Conservation (phyloP, 2,888 invertebrate genomes). For the Trilocha varians region DNA sequence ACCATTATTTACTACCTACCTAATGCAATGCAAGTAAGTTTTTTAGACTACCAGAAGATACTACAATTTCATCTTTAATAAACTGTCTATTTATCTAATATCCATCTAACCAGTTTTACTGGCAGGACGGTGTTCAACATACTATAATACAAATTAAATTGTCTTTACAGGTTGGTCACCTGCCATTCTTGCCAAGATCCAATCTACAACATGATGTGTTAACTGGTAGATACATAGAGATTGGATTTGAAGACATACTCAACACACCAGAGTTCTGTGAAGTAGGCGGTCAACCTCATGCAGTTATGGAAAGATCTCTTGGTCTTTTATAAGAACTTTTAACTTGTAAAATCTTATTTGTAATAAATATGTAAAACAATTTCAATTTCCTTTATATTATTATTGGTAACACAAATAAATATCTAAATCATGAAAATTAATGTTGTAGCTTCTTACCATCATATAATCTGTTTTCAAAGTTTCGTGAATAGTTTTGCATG, state of each 20-base stretch:
- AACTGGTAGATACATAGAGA: conserved; percentile 81
- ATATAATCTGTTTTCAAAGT: too few species aligned
- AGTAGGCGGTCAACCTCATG: conserved; percentile 86
- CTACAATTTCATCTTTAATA: too few species aligned
- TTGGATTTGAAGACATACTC: conserved; percentile 85
- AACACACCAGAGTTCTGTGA: conserved; percentile 82
- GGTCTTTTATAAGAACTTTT: conserved; percentile 67
- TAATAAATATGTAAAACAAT: neutral
- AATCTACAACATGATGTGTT: conserved; percentile 81
- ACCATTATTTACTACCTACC: too few species aligned
- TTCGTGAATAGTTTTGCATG: too few species aligned
- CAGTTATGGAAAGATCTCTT: conserved; percentile 82
- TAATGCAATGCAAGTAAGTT: too few species aligned
- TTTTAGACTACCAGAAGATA: too few species aligned
- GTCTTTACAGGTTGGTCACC: conserved; percentile 60
- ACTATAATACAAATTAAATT: neutral
- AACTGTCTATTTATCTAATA: too few species aligned
- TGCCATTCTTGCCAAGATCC: conserved; percentile 81
- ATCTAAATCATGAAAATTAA: too few species aligned
- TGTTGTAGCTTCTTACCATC: too few species aligned
- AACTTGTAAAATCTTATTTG: conserved; percentile 16
- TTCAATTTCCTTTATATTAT: neutral
- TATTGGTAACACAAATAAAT: too few species aligned
- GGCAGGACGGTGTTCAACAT: neutral
- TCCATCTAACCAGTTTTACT: too few species aligned